phyloP scores from a whole-genome alignment of 2,888 invertebrate species.

The Nymphalis urticae region DNA sequence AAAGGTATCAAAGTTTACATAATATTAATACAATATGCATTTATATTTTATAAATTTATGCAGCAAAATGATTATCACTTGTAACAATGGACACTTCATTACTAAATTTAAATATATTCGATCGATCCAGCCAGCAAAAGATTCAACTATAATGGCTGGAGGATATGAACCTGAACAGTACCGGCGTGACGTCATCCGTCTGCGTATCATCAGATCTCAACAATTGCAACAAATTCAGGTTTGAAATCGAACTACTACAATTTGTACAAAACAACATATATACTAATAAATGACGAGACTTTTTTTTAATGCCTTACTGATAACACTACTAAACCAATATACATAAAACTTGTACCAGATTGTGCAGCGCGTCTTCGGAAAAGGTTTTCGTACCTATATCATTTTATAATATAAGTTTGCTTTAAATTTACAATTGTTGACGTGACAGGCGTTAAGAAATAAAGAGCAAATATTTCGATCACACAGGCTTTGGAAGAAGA shows the following conservation, averaged over 20 bases:
- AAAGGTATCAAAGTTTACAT: constrained; percentile 57
- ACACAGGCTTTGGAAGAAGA: constrained; percentile 62
- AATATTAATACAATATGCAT: neutral
- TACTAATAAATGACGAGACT: too few species aligned
- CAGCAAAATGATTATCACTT: too few species aligned
- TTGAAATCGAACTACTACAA: neutral
- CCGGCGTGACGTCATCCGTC: constrained; percentile 68
- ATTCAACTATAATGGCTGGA: constrained; percentile 56
- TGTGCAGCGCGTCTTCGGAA: too few species aligned
- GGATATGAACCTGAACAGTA: constrained; percentile 62
- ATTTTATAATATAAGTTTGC: neutral
- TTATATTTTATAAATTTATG: too few species aligned
- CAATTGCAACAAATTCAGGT: constrained; percentile 79
- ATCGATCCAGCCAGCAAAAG: constrained; percentile 49
- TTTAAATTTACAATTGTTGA: too few species aligned
- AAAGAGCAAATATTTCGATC: neutral
- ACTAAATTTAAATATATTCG: neutral
- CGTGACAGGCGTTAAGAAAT: too few species aligned
- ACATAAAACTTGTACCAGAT: too few species aligned
- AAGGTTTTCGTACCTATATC: neutral
- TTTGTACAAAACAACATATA: too few species aligned
- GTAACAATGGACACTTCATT: too few species aligned
- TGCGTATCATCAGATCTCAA: constrained; percentile 68
- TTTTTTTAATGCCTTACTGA: too few species aligned
- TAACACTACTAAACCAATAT: too few species aligned